A percentile compares a stretch with the other conserved stretches of the same genome.
Conservation (phyloP, 2,888 invertebrate species). For the Drosophila neotestacea region DNA sequence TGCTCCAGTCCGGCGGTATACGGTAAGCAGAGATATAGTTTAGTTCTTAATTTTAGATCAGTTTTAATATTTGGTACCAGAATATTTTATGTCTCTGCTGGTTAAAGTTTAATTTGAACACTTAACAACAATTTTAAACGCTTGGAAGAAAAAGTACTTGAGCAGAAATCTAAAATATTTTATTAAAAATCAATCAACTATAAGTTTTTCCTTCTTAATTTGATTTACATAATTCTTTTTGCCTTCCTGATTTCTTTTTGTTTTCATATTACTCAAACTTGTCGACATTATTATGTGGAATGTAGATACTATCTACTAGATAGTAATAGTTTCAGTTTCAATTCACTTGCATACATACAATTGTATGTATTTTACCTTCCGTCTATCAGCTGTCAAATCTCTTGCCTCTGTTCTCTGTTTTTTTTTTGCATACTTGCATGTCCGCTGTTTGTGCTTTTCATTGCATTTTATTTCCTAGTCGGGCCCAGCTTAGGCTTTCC, state of each 20-base stretch:
- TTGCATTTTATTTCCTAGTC: constrained; percentile 74
- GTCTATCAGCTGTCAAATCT: constrained; percentile 62
- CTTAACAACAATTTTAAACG: too few species aligned
- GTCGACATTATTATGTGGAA: not conserved
- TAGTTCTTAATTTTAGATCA: too few species aligned
- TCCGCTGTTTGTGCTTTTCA: constrained; percentile 77
- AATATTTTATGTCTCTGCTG: too few species aligned
- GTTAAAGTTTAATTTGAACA: too few species aligned
- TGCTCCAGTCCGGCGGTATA: constrained; percentile 86
- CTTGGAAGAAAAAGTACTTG: too few species aligned
- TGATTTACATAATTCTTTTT: too few species aligned
- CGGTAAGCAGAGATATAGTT: constrained; percentile 82
- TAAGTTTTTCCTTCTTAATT: too few species aligned
- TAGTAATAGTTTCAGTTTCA: constrained; percentile 7
- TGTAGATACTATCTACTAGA: constrained; percentile 12
- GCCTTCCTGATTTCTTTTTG: too few species aligned
- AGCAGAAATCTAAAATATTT: too few species aligned
- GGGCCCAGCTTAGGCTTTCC: constrained; percentile 33
- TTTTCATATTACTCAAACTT: too few species aligned
- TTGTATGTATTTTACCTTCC: constrained; percentile 14
- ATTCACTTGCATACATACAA: constrained; percentile 4
- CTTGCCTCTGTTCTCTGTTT: constrained; percentile 6
- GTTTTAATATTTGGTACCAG: too few species aligned
- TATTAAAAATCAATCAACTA: too few species aligned
- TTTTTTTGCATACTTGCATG: constrained; percentile 67